Base-by-base conservation (phyloP, 1,140 invertebrate genomes). In the Theocolax elegans region DNA sequence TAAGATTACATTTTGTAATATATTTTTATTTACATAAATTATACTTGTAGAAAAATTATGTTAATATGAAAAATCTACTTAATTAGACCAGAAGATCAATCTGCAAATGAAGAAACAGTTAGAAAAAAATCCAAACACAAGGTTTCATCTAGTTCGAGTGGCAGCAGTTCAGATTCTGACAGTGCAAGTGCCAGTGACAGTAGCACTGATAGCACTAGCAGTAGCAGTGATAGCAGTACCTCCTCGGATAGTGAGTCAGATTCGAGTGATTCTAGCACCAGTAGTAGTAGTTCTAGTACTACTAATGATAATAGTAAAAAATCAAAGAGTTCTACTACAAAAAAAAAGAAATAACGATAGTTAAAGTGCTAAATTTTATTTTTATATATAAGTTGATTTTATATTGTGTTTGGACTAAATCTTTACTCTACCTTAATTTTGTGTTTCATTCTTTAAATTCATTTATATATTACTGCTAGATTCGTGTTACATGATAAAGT, bases 101-200 rank as follows among this genome's bases (percentile, higher is more conserved):
- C 1, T 48, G 27, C 9, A 12, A 42, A 17, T 44, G 27, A 12
- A 64, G 51, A 65, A 35, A 8, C 48, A 15, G 53, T 62, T 23
- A 44, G 48, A 31, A 74, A 62, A 56, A 81, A 78, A 69, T 75
- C 71, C 51, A 73, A 54, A 40, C 67, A 76, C 25, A 76, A 76
- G 13, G 69, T 58, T 38, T 72, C 56, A 60, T 74, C 73, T 3
- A 79, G 74, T 66, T 74, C 75, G n/a, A 80, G 74, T 65, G 78
- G 72, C 38, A 25, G 66, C 56, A 75, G 64, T n/a, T n/a, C n/a
- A n/a, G 31, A 35, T 35, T 35, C 31, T 65, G 78, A 72, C 31
- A 27, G 66, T 51, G 74, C 62, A 17, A 78, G 73, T 40, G 78
- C 67, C 23, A 78, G 68, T 38, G 72, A 56, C 38, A 77, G 66